Percentiles rank a stretch among this genome's conserved stretches.
Evolutionary conservation across 2,797 vertebrate genomes (phyloP).

Genomic region (Peromyscus attwateri): DNA sequence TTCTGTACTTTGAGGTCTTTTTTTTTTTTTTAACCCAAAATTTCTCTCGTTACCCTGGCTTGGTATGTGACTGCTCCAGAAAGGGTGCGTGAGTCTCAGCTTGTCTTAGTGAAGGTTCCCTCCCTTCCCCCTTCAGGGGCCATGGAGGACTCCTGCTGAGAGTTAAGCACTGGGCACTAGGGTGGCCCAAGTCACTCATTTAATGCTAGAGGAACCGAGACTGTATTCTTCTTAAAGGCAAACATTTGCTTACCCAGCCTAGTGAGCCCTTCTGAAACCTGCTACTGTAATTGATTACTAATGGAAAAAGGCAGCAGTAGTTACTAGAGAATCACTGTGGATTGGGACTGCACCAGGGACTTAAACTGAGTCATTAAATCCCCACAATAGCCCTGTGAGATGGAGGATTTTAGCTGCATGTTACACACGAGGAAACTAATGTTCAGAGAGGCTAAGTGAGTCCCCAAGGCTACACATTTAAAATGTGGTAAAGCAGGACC

Average conservation of each 20-base stretch:
- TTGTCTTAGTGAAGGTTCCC: background rate
- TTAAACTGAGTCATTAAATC: background rate
- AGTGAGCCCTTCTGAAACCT: background rate
- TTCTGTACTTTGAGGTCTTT: background rate
- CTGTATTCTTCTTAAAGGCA: background rate
- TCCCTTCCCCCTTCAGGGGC: background rate
- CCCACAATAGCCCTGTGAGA: background rate
- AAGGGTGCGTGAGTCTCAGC: background rate
- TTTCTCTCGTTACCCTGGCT: background rate
- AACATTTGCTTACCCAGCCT: background rate
- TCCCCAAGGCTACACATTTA: background rate
- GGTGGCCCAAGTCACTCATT: background rate
- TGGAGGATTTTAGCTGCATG: background rate
- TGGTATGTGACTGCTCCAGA: background rate
- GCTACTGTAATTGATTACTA: background rate
- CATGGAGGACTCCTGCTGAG: background rate
- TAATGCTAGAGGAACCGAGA: background rate
- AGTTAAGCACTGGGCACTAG: background rate
- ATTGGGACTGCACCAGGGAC: background rate
- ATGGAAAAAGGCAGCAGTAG: background rate
- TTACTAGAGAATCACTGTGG: background rate
- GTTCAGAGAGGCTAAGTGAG: background rate
- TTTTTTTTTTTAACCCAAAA: background rate
- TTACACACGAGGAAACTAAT: constrained; percentile 46
- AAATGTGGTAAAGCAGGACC: background rate